phyloP scores from a whole-genome alignment of 92 coral and sea anemone genomes.

The Meandrina meandrites region DNA sequence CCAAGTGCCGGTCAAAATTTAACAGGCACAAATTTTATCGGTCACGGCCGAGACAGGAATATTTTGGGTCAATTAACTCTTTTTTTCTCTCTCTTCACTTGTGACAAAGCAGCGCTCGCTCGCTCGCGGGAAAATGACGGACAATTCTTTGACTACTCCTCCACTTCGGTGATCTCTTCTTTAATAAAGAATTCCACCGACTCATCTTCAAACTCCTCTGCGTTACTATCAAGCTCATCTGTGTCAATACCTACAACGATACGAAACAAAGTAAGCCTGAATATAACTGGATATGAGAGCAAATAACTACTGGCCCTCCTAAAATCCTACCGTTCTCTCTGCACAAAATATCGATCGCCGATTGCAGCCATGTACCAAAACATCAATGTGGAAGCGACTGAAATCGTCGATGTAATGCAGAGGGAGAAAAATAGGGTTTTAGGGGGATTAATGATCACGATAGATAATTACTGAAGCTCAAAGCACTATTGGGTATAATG shows the following conservation, averaged over 20 bases:
- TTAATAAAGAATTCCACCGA: constrained; percentile 98
- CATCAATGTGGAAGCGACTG: no score
- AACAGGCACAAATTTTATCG: constrained; percentile 4
- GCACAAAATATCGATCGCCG: no score
- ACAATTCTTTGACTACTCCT: constrained; percentile 61
- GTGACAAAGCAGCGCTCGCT: constrained; percentile 21
- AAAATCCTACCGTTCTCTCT: no score
- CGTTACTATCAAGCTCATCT: constrained; percentile 82
- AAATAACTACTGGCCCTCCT: no score
- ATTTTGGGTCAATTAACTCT: constrained; percentile 16
- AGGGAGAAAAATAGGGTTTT: no score
- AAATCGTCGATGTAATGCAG: no score
- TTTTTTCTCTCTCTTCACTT: constrained; percentile 16
- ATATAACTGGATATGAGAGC: neutral
- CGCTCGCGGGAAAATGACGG: constrained; percentile 73
- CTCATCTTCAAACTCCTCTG: constrained; percentile 96
- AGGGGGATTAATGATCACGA: no score
- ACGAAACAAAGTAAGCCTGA: neutral
- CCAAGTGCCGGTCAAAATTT: neutral
- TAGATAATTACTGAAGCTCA: no score
- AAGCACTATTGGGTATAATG: no score
- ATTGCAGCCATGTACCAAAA: no score
- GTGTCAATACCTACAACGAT: constrained; percentile 80
- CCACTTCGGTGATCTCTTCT: constrained; percentile 89
- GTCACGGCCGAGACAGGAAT: constrained; percentile 12